phyloP scores from a whole-genome alignment of 2,797 vertebrate genomes.

The Sebastes iracundus region DNA sequence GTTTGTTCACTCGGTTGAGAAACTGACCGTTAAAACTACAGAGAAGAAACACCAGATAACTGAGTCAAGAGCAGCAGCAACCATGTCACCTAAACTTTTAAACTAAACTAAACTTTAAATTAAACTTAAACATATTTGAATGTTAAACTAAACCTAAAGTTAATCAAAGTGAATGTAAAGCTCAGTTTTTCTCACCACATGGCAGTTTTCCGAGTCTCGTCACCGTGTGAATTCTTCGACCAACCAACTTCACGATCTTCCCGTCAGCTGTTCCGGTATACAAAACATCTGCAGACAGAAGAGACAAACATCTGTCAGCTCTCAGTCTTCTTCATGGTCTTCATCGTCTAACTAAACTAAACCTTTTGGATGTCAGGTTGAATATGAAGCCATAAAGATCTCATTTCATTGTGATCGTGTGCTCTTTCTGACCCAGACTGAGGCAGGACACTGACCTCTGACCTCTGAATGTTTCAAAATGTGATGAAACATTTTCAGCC shows the following conservation, averaged over 20 bases:
- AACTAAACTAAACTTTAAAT: not conserved
- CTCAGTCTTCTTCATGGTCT: not conserved
- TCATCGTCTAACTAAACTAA: not conserved
- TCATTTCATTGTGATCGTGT: not conserved
- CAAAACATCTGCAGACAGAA: slow-evolving; percentile 86
- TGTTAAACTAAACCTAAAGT: not conserved
- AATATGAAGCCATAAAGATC: not conserved
- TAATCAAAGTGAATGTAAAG: not conserved
- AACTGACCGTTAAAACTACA: not conserved
- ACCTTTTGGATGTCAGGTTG: not conserved
- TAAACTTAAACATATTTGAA: not conserved
- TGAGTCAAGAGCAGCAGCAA: not conserved
- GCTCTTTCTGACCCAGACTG: not conserved
- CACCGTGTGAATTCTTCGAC: slow-evolving; percentile 85
- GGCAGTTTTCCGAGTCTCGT: slow-evolving; percentile 87
- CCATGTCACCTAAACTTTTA: not conserved
- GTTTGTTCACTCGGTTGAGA: not conserved
- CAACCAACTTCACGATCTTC: slow-evolving; percentile 90
- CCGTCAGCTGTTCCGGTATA: slow-evolving; percentile 95
- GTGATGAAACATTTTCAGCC: not conserved
- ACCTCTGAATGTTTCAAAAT: not conserved
- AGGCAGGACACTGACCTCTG: not conserved
- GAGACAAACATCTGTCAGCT: not conserved
- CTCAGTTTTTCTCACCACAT: slow-evolving; percentile 86
- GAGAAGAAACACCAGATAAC: slow-evolving; percentile 6